Conservation (phyloP, 2,888 invertebrate species). For the Drosophila birchii region DNA sequence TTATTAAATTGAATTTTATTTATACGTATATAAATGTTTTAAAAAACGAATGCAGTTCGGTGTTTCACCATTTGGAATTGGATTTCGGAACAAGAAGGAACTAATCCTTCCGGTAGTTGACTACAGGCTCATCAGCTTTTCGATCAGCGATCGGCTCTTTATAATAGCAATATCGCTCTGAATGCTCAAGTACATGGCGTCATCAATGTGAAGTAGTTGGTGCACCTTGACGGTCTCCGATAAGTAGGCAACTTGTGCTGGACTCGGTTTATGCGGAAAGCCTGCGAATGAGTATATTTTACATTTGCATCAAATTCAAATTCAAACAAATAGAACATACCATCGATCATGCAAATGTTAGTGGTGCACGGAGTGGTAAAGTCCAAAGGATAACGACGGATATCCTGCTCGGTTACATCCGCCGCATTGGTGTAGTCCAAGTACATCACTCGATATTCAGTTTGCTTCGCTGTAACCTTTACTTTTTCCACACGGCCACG, state of each 20-base stretch:
- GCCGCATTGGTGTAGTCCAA: constrained; percentile 50
- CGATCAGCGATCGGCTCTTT: constrained; percentile 25
- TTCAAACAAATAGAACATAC: constrained; percentile 22
- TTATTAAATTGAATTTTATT: constrained; percentile 74
- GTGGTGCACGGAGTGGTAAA: constrained; percentile 51
- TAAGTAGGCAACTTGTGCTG: constrained; percentile 47
- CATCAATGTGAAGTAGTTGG: constrained; percentile 50
- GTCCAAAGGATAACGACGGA: constrained; percentile 61
- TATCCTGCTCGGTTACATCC: constrained; percentile 32
- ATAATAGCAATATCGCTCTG: constrained; percentile 46
- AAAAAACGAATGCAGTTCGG: constrained; percentile 45
- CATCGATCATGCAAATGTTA: constrained; percentile 58
- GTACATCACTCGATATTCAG: constrained; percentile 38
- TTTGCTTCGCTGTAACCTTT: background rate
- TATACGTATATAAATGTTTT: constrained; percentile 71
- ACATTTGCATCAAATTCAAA: background rate
- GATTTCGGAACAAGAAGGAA: too few relatives aligned
- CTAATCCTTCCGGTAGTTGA: background rate
- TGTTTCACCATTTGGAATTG: background rate
- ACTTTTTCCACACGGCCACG: constrained; percentile 57
- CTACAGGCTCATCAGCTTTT: constrained; percentile 28
- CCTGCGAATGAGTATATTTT: constrained; percentile 22
- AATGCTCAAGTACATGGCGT: constrained; percentile 34
- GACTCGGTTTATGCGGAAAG: constrained; percentile 49
- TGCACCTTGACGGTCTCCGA: constrained; percentile 31